Base-by-base conservation (phyloP, 2,888 invertebrate genomes). In the Dione vanillae region DNA sequence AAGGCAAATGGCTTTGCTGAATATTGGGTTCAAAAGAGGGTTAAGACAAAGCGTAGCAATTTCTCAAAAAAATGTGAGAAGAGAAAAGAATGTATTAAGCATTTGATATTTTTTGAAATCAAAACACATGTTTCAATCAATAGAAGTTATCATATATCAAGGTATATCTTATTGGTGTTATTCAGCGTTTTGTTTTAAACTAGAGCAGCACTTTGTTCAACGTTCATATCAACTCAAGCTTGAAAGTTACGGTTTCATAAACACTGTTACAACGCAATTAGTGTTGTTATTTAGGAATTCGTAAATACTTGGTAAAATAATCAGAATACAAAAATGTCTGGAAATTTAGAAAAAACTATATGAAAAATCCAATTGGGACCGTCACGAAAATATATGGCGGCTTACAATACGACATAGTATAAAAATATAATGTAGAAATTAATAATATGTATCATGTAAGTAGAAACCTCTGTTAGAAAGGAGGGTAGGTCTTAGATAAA, bases 141-240 rank as follows among this genome's bases (percentile, higher is more conserved):
- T 16, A 54, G n/a, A 54, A 37, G 0, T 54, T 35, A n/a, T n/a
- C 35, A 35, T n/a, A 0, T 2, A 35, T 0, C 0, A 9, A 35
- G 27, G 14, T 16, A 35, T 35, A 54, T 35, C n/a, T n/a, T 54
- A 54, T 54, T 10, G n/a, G 37, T 35, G 37, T 52, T 35, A 54
- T 35, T 37, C 35, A n/a, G 54, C 35, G 35, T 37, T 54, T n/a
- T 37, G 37, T 54, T 54, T 37, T 8, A 37, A 37, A 37, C 35
- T 54, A 54, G 54, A 54, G n/a, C 54, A 37, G 54, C 35, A 37
- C 54, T 54, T 54, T 54, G 35, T 54, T 54, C 54, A 54, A 35
- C 37, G 35, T 54, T 54, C 54, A 54, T 54, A 54, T 54, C 35
- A 10, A 54, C 54, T 54, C 35, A 37, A 16, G 37, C 54, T 14